phyloP scores from a whole-genome alignment of 2,888 invertebrate genomes.

The Melinaea marsaeus region DNA sequence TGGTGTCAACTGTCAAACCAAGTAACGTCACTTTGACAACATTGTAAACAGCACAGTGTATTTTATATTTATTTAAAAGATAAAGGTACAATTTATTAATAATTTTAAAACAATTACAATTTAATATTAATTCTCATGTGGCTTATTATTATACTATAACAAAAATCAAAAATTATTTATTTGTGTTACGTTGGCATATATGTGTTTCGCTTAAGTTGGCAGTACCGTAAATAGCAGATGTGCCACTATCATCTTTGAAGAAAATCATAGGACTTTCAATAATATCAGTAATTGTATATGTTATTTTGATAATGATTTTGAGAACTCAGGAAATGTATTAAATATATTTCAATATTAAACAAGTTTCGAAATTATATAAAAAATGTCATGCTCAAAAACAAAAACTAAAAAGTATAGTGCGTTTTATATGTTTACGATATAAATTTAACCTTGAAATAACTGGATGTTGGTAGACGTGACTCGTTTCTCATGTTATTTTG shows the following conservation, averaged over 20 bases:
- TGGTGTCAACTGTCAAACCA: no score
- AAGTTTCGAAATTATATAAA: background rate
- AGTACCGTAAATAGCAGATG: background rate
- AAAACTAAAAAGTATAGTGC: background rate
- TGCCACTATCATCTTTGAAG: background rate
- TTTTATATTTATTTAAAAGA: no score
- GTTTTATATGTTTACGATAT: background rate
- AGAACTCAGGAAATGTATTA: background rate
- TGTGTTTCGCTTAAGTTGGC: background rate
- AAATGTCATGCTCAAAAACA: background rate
- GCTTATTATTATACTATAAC: no score
- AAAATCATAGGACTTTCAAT: background rate
- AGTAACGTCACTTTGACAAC: no score
- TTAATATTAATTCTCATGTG: no score
- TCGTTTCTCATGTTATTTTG: constrained; percentile 54
- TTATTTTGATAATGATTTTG: no score
- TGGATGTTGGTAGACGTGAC: constrained; percentile 42
- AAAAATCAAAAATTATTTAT: background rate
- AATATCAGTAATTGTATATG: background rate
- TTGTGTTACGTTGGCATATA: background rate
- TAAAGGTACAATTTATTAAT: no score
- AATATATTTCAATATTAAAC: background rate
- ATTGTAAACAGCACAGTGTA: no score
- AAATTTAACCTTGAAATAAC: constrained; percentile 13
- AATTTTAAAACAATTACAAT: no score